Evolutionary conservation across 1,140 invertebrate genomes (phyloP).

Genomic region (Ips typographus): DNA sequence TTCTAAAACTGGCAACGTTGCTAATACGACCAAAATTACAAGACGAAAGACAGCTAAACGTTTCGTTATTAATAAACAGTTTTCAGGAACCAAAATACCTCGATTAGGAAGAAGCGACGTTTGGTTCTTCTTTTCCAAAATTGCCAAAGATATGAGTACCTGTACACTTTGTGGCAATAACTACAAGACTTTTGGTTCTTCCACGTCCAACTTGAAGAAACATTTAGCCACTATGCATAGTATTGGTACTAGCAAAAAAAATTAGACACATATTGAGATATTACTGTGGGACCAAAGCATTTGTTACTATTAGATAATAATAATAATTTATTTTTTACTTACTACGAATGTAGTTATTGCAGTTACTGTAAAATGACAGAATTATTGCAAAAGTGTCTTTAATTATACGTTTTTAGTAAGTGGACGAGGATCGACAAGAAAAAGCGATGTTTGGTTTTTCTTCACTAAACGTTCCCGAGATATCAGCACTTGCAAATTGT

Average conservation of each 20-base stretch:
- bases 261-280: too few relatives aligned
- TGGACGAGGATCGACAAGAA: background rate
- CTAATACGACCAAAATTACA: too few relatives aligned
- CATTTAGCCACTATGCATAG: background rate
- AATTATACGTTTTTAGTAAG: too few relatives aligned
- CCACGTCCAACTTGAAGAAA: background rate
- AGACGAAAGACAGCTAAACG: too few relatives aligned
- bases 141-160: background rate
- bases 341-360: too few relatives aligned
- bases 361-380: too few relatives aligned
- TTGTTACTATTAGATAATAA: too few relatives aligned
- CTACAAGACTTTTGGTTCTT: background rate
- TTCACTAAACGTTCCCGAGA: background rate
- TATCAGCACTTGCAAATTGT: background rate
- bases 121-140: background rate
- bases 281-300: too few relatives aligned
- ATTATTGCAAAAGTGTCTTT: too few relatives aligned
- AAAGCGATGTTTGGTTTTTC: slow-evolving; percentile 1
- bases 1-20: too few relatives aligned
- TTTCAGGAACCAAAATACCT: background rate
- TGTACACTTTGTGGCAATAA: background rate
- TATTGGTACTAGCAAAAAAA: too few relatives aligned
- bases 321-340: too few relatives aligned
- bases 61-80: background rate
- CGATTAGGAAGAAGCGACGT: background rate